These are phyloP conservation scores for Baccha elongata DNA, from an alignment of 2,888 invertebrate genomes.

Conservation along the genomic window DNA sequence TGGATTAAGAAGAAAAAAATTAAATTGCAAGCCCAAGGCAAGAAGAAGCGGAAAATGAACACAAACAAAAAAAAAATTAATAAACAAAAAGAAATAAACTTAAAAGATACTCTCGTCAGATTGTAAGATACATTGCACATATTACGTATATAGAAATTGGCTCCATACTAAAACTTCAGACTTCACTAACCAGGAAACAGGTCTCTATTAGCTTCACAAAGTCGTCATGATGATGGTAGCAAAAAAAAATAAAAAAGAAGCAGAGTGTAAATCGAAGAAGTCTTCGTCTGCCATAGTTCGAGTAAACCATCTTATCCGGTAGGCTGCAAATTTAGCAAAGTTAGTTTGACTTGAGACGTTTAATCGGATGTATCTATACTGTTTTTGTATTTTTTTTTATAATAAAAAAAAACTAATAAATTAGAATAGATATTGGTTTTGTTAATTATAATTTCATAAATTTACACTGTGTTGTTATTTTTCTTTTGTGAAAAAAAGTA, in stretches of 20 bases:
- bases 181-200: slow-evolving; percentile 47
- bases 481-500: not conserved
- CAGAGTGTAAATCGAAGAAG: slow-evolving; percentile 43
- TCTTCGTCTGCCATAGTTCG: slow-evolving; percentile 45
- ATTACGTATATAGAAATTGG: no score
- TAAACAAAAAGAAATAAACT: slow-evolving; percentile 54
- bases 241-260: slow-evolving; percentile 16
- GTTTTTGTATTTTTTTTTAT: not conserved
- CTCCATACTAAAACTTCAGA: not conserved
- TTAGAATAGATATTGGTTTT: slow-evolving; percentile 4
- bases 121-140: not conserved
- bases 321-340: slow-evolving; percentile 48
- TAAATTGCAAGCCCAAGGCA: slow-evolving; percentile 22
- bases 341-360: slow-evolving; percentile 63
- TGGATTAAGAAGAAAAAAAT: slow-evolving; percentile 14
- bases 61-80: slow-evolving; percentile 41
- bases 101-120: slow-evolving; percentile 35
- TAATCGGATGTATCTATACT: slow-evolving; percentile 57
- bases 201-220: slow-evolving; percentile 47
- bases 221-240: slow-evolving; percentile 25
- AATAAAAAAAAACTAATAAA: slow-evolving; percentile 9
- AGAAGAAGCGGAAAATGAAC: slow-evolving; percentile 2
- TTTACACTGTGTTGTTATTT: not conserved
- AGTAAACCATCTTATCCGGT: slow-evolving; percentile 52
- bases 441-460: not conserved